phyloP scores from a whole-genome alignment of 30 jellyfish, hydroid and myxozoan genomes.

The Pseudorhiza aurosa region DNA sequence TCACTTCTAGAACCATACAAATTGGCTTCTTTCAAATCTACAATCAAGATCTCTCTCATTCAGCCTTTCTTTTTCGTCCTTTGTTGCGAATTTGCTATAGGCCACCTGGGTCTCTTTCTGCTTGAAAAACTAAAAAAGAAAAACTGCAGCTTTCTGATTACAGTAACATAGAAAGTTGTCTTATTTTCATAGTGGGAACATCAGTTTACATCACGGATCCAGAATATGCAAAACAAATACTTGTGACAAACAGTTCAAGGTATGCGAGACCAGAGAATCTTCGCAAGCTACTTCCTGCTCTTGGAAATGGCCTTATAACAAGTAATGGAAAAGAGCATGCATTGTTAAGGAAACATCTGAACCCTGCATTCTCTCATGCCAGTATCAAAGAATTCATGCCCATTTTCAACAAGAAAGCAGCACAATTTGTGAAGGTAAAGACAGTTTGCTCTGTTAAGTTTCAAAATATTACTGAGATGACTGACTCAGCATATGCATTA shows the following conservation, averaged over 20 bases:
- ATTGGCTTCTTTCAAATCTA: no score
- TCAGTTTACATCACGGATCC: slow-evolving; percentile 30
- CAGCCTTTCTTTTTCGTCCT: no score
- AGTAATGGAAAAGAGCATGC: slow-evolving; percentile 49
- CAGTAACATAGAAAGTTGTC: no score
- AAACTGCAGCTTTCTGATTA: no score
- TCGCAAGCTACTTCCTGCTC: slow-evolving; percentile 28
- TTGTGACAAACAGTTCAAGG: slow-evolving; percentile 45
- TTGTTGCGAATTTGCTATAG: no score
- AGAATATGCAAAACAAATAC: slow-evolving; percentile 37
- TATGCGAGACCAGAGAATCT: not conserved
- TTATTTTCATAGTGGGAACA: slow-evolving; percentile 29
- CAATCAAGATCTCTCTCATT: no score
- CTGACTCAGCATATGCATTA: no score
- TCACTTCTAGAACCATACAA: no score
- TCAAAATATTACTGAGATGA: no score
- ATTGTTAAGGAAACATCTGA: slow-evolving; percentile 15
- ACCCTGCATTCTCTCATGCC: slow-evolving; percentile 37
- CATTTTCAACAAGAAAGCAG: slow-evolving; percentile 30
- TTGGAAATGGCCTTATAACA: slow-evolving; percentile 51
- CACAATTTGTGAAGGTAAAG: slow-evolving; percentile 37
- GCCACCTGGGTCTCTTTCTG: no score
- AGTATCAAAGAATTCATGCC: slow-evolving; percentile 46
- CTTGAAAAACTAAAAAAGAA: no score
- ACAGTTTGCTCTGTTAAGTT: no score